These are phyloP conservation scores for Actinemys pallida DNA, from an alignment of 2,113 vertebrate species.

Conservation along the genomic window DNA sequence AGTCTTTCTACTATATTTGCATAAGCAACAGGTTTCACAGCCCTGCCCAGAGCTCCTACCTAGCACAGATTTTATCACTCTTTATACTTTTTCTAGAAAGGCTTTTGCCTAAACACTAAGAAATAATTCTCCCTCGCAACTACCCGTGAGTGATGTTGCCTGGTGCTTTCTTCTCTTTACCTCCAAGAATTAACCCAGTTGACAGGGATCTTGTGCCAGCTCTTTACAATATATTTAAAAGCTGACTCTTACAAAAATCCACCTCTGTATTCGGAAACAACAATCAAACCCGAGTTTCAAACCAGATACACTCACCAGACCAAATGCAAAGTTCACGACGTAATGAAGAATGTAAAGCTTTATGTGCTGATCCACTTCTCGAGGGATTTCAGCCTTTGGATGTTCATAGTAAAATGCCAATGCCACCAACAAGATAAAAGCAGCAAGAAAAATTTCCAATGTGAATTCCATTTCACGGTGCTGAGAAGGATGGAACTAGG, in stretches of 20 bases:
- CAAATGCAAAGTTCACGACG: background rate
- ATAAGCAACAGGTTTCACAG: background rate
- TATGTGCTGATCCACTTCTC: background rate
- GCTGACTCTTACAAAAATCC: background rate
- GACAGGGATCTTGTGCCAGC: background rate
- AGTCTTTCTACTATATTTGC: background rate
- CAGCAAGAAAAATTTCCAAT: background rate
- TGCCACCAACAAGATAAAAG: conserved; percentile 29
- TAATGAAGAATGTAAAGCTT: conserved; percentile 32
- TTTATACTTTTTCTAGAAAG: background rate
- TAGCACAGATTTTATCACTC: background rate
- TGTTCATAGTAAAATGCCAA: conserved; percentile 48
- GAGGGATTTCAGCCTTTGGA: conserved; percentile 47
- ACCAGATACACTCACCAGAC: conserved; percentile 54
- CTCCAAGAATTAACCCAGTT: background rate
- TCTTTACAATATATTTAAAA: conserved; percentile 13
- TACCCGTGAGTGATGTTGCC: background rate
- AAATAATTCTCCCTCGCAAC: background rate
- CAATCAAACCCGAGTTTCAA: background rate
- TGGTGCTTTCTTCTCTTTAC: background rate
- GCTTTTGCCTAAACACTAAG: background rate
- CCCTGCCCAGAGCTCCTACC: background rate
- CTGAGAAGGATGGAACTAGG: background rate
- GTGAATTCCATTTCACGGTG: conserved; percentile 35
- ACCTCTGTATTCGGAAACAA: background rate